Conservation (phyloP, 2,797 vertebrate genomes). For the Clarias fuscus region DNA sequence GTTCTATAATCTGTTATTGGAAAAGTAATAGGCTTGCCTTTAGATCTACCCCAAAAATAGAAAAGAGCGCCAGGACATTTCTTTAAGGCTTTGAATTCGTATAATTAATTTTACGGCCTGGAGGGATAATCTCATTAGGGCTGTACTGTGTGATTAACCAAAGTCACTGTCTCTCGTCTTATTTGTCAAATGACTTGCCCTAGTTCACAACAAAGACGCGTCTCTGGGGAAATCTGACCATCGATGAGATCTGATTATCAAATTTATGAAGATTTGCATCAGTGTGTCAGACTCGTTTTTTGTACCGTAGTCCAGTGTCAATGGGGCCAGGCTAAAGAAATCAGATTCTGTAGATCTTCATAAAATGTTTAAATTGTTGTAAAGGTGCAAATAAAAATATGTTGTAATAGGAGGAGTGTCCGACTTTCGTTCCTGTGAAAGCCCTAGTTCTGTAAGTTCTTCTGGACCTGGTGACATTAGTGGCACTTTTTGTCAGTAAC, state of each 20-base stretch:
- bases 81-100: conserved; percentile 45
- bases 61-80: conserved; percentile 43
- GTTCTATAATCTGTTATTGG: conserved; percentile 30
- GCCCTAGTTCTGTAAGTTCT: neutral
- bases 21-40: conserved; percentile 46
- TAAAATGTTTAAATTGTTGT: neutral
- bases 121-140: conserved; percentile 48
- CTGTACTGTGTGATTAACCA: conserved; percentile 55
- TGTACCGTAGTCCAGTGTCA: neutral
- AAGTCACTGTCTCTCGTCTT: conserved; percentile 44
- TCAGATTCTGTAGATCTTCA: neutral
- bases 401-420: neutral
- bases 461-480: neutral
- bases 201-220: conserved; percentile 59
- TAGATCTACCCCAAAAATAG: conserved; percentile 51
- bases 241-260: conserved; percentile 5
- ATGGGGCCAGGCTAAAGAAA: neutral
- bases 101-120: conserved; percentile 62
- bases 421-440: neutral
- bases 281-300: neutral
- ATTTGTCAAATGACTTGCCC: conserved; percentile 50
- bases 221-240: conserved; percentile 40
- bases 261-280: conserved; percentile 7
- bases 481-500: neutral
- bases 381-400: neutral